These are phyloP conservation scores for Lepidostoma basale DNA, from an alignment of 1,140 invertebrate species.

Conservation along the genomic window DNA sequence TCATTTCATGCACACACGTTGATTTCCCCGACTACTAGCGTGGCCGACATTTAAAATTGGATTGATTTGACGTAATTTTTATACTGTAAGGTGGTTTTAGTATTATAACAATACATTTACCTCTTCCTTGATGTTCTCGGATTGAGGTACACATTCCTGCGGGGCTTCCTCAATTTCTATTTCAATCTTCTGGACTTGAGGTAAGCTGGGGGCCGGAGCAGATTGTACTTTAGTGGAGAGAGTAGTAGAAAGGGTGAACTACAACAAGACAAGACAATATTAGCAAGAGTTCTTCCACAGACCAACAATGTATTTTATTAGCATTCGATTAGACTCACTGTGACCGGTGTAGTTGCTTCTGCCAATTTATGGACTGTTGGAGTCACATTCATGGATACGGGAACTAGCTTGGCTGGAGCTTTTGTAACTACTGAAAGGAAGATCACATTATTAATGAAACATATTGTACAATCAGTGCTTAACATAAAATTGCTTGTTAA, in stretches of 20 bases:
- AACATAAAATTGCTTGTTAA: no score
- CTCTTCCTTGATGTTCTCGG: slow-evolving; percentile 30
- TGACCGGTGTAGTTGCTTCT: slow-evolving; percentile 15
- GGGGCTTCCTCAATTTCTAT: background rate
- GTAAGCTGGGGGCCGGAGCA: background rate
- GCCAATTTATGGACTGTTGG: slow-evolving; percentile 29
- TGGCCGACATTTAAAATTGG: no score
- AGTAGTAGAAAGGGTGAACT: slow-evolving; percentile 5
- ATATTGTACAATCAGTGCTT: no score
- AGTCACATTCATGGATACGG: slow-evolving; percentile 35
- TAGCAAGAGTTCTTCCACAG: background rate
- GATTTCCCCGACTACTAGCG: no score
- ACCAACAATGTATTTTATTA: background rate
- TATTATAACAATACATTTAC: no score
- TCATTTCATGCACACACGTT: no score
- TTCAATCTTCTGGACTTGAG: background rate
- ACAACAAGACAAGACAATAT: background rate
- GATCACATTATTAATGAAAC: background rate
- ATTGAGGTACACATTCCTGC: slow-evolving; percentile 13
- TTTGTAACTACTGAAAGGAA: slow-evolving; percentile 47
- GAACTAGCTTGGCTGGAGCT: slow-evolving; percentile 51
- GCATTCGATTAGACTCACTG: slow-evolving; percentile 9
- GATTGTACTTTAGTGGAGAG: background rate
- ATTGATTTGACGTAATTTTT: no score
- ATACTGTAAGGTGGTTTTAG: no score